Conservation (phyloP, 2,888 invertebrate species). For the Oeneis ivallda region DNA sequence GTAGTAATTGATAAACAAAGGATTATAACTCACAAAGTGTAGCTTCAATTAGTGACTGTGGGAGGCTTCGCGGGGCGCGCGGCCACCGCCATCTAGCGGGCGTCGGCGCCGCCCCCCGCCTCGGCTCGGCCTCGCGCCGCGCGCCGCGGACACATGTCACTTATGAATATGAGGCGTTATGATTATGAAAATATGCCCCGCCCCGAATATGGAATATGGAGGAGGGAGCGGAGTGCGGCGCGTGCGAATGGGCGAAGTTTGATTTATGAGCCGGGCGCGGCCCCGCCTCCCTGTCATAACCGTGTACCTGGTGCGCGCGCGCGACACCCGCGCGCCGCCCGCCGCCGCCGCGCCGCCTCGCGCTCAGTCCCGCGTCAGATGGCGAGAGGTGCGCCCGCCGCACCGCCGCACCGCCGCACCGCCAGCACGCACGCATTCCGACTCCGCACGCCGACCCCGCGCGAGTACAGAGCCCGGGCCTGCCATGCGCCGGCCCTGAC, state of each 20-base stretch:
- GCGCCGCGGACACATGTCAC: slow-evolving; percentile 66
- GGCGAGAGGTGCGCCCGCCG: slow-evolving; percentile 77
- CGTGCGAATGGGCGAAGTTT: slow-evolving; percentile 85
- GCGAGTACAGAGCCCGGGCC: slow-evolving; percentile 48
- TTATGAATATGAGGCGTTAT: slow-evolving; percentile 83
- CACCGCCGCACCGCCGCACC: slow-evolving; percentile 54
- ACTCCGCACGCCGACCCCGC: slow-evolving; percentile 53
- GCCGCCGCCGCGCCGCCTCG: slow-evolving; percentile 69
- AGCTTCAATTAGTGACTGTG: slow-evolving; percentile 75
- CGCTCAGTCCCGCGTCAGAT: slow-evolving; percentile 81
- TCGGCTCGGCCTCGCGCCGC: slow-evolving; percentile 45
- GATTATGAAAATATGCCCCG: slow-evolving; percentile 83
- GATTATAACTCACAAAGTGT: slow-evolving; percentile 67
- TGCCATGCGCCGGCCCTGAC: slow-evolving; percentile 76
- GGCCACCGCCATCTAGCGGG: slow-evolving; percentile 77
- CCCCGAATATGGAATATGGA: slow-evolving; percentile 83
- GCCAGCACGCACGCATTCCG: slow-evolving; percentile 44
- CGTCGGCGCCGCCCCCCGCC: slow-evolving; percentile 69
- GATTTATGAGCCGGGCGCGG: slow-evolving; percentile 85
- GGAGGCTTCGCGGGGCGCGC: slow-evolving; percentile 75
- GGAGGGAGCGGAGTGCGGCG: slow-evolving; percentile 83
- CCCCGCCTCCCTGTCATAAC: slow-evolving; percentile 87
- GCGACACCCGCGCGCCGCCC: slow-evolving; percentile 60
- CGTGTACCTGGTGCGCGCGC: slow-evolving; percentile 84
- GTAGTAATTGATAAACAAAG: slow-evolving; percentile 62